Conservation (phyloP, 92 coral and sea anemone genomes). For the Paramuricea clavata region DNA sequence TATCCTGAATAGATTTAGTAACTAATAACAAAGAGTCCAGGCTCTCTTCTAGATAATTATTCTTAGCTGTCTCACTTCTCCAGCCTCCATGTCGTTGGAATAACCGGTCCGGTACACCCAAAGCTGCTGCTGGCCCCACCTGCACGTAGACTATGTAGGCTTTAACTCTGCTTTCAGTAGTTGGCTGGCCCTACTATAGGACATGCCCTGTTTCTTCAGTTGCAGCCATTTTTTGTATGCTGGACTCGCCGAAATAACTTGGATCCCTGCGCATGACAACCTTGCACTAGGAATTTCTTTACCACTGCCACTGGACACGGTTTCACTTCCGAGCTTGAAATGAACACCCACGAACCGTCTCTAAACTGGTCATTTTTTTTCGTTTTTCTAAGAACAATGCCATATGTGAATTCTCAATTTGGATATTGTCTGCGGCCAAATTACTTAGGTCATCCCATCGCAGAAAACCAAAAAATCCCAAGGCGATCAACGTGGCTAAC, state of each 20-base stretch:
- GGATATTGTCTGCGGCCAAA: constrained; percentile 39
- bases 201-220: constrained; percentile 50
- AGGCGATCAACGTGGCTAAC: constrained; percentile 42
- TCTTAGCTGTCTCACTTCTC: constrained; percentile 51
- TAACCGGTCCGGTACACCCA: constrained; percentile 61
- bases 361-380: constrained; percentile 56
- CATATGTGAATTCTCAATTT: constrained; percentile 43
- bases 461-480: constrained; percentile 51
- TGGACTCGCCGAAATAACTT: constrained; percentile 43
- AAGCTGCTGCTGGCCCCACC: constrained; percentile 59
- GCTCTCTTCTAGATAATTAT: constrained; percentile 45
- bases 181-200: constrained; percentile 50
- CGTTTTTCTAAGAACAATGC: constrained; percentile 45
- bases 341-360: constrained; percentile 61
- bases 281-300: constrained; percentile 40
- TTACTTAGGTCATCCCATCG: constrained; percentile 62
- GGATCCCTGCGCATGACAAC: constrained; percentile 41
- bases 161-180: constrained; percentile 56
- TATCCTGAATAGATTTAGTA: constrained; percentile 18
- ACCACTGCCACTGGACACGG: constrained; percentile 41
- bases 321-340: constrained; percentile 20
- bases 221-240: constrained; percentile 48
- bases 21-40: constrained; percentile 51
- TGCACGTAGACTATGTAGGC: constrained; percentile 57
- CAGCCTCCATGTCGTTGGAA: constrained; percentile 60